Base-by-base conservation (phyloP, 2,797 vertebrate species). In the Limosa lapponica region DNA sequence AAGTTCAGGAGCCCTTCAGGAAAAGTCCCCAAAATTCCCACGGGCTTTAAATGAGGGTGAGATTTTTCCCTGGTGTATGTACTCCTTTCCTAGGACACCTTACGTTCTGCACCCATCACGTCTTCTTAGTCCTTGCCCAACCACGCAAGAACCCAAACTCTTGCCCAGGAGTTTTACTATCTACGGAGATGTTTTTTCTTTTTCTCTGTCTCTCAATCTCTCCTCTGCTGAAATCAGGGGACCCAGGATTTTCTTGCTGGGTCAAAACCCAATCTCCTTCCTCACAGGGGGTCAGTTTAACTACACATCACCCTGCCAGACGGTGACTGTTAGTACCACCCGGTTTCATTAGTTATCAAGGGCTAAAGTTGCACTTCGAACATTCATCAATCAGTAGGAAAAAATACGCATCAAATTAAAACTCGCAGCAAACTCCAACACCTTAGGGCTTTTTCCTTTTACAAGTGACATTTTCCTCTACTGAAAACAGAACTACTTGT, bases 391-490 rank as follows among this genome's bases (percentile, higher is more conserved):
- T 96, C 78, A 55, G 95, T 93, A 97, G 97, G 97, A 97, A 98
- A 98, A 98, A 95, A 96, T 89, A 98, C 92, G 58, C 97, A 97
- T 96, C 80, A 88, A 98, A 98, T 97, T 96, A 97, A 97, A 98
- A 95, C 97, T 96, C 96, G 69, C 93, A 91, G 96, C 94, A 57
- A 95, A 97, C 86, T 95, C 93, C 96, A 77, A 80, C 97, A 98
- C 97, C 96, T 98, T 95, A 96, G 93, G 91, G 95, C 91, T 96
- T 97, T 97, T 97, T 94, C 97, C 97, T 97, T 97, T 96, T 97
- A 97, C 97, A 98, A 96, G 97, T 94, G 95, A 94, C 95, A 97
- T 97, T 98, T 98, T 97, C 96, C 93, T 97, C 92, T 96, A 95
- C 55, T 97, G 95, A 95, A 98, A 98, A 97, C 89, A 97, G 96